Percentiles rank a stretch among this genome's conserved stretches.
Conservation (phyloP, 92 coral and sea anemone species). For the Paragorgia papillata region DNA sequence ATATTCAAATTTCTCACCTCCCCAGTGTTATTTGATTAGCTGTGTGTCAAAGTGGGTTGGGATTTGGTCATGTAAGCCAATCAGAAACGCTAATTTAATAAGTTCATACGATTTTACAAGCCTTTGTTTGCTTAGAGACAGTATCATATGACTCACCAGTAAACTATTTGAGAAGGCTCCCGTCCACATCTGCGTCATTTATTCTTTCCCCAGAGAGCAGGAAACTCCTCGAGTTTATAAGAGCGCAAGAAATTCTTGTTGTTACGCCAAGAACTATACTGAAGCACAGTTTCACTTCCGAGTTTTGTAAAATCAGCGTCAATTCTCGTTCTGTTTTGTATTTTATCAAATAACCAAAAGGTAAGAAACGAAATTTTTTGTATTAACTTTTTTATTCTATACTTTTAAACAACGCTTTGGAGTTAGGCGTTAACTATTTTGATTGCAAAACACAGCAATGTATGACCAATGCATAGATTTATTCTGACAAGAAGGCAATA, state of each 20-base stretch:
- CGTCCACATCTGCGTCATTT: neutral
- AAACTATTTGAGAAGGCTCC: neutral
- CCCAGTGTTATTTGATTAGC: constrained; percentile 5
- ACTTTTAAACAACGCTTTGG: no score
- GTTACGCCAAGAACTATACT: neutral
- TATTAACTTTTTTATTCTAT: no score
- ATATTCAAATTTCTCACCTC: neutral
- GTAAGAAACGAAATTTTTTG: no score
- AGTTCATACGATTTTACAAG: neutral
- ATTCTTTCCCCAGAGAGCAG: neutral
- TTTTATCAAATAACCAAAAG: no score
- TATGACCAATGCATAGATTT: no score
- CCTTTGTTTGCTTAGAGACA: neutral
- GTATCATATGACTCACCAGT: constrained; percentile 17
- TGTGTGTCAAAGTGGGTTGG: constrained; percentile 20
- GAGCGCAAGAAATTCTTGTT: neutral
- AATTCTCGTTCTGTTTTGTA: no score
- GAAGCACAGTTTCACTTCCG: neutral
- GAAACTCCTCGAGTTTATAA: neutral
- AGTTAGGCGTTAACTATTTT: no score
- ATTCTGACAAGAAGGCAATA: no score
- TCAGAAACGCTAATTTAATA: neutral
- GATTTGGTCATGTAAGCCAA: neutral
- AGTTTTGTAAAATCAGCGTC: no score
- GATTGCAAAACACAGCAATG: no score